Percentiles rank a stretch among this genome's conserved stretches.
Conservation (phyloP, 2,888 invertebrate genomes). For the Drosophila yooni region DNA sequence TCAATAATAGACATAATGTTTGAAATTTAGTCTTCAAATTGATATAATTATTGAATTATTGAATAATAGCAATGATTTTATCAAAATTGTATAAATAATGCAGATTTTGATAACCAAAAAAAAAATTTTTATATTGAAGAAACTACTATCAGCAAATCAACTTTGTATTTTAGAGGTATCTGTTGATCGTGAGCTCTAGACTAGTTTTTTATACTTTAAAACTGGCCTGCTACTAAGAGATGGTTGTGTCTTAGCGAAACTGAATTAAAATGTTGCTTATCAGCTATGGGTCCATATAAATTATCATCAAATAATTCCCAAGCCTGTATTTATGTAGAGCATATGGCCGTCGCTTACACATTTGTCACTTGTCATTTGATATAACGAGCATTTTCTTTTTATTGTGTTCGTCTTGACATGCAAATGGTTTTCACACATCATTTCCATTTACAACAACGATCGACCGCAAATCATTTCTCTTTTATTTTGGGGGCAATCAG, state of each 20-base stretch:
- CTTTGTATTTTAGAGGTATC: background rate
- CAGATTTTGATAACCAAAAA: too few relatives aligned
- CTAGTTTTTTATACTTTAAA: background rate
- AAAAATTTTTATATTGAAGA: too few relatives aligned
- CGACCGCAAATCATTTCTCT: constrained; percentile 48
- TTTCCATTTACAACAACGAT: constrained; percentile 24
- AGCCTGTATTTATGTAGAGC: constrained; percentile 16
- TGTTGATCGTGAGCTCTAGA: background rate
- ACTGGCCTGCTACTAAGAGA: background rate
- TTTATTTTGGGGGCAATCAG: constrained; percentile 37
- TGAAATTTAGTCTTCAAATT: background rate
- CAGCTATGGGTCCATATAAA: background rate
- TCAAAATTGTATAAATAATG: too few relatives aligned
- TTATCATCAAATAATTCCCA: background rate
- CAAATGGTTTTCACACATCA: constrained; percentile 52
- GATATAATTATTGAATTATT: background rate
- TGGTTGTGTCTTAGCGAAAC: background rate
- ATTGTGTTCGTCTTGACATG: constrained; percentile 15
- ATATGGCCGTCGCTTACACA: constrained; percentile 22
- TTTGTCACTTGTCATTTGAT: constrained; percentile 41
- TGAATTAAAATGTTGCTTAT: background rate
- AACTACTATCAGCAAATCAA: background rate
- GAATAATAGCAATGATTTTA: background rate
- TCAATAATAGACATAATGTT: background rate
- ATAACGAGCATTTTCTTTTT: constrained; percentile 25